Percentiles rank a stretch among this genome's conserved stretches.
Conservation (phyloP, 2,888 invertebrate species). For the Unio delphinus region DNA sequence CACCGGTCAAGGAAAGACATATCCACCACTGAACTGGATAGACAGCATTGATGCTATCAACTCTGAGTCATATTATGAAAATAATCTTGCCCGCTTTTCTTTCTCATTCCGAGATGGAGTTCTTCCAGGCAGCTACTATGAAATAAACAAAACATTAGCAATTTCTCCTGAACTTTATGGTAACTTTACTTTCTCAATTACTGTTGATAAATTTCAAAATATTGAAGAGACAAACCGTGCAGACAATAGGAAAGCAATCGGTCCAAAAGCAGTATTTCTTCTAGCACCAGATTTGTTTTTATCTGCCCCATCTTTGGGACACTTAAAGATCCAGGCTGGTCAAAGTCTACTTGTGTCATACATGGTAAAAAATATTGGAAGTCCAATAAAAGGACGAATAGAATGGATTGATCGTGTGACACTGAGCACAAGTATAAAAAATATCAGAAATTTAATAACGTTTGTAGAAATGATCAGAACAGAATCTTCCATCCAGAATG, state of each 20-base stretch:
- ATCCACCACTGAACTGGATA: no score
- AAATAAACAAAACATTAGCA: background rate
- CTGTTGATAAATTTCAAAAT: constrained; percentile 1
- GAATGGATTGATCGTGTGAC: constrained; percentile 11
- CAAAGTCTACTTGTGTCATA: background rate
- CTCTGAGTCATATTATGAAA: no score
- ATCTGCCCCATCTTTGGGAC: background rate
- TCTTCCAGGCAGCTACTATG: constrained; percentile 1
- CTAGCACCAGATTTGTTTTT: constrained; percentile 7
- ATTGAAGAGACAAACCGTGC: background rate
- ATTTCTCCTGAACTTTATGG: constrained; percentile 2
- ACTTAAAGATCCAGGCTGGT: constrained; percentile 1
- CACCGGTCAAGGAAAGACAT: no score
- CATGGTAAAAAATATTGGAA: constrained; percentile 16
- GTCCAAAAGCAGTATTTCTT: background rate
- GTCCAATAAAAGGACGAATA: constrained; percentile 4
- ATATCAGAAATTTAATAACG: no score
- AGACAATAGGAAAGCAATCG: background rate
- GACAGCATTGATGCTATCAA: no score
- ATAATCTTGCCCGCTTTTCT: no score
- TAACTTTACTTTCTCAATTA: background rate
- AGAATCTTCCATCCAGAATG: background rate
- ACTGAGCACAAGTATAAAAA: background rate
- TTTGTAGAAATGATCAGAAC: background rate
- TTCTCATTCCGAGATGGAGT: background rate